Evolutionary conservation across 2,888 invertebrate genomes (phyloP).

Genomic region (Sesia apiformis): DNA sequence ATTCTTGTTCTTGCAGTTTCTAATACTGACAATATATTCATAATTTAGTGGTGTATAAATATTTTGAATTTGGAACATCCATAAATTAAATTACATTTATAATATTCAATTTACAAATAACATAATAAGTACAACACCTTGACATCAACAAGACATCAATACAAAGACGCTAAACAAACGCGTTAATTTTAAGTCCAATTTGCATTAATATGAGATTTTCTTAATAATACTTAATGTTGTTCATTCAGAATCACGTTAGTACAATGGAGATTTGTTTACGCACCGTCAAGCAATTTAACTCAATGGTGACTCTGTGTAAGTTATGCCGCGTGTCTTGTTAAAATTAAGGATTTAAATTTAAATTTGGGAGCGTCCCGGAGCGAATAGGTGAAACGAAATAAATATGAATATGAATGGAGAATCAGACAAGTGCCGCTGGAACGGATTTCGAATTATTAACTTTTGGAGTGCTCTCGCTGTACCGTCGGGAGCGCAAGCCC

Average conservation of each 20-base stretch:
- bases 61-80: neutral
- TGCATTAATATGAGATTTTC: slow-evolving; percentile 67
- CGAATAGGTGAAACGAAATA: slow-evolving; percentile 70
- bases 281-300: slow-evolving; percentile 51
- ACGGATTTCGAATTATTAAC: slow-evolving; percentile 69
- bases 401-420: slow-evolving; percentile 74
- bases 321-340: slow-evolving; percentile 56
- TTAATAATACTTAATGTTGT: slow-evolving; percentile 51
- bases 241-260: slow-evolving; percentile 47
- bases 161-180: slow-evolving; percentile 48
- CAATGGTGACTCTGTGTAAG: slow-evolving; percentile 27
- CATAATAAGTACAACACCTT: too few relatives aligned
- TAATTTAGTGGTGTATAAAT: neutral
- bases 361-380: slow-evolving; percentile 50
- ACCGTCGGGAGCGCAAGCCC: slow-evolving; percentile 31
- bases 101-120: too few relatives aligned
- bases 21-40: neutral
- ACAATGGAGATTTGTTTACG: slow-evolving; percentile 61
- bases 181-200: slow-evolving; percentile 45
- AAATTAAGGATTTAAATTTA: slow-evolving; percentile 66
- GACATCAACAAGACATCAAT: slow-evolving; percentile 11
- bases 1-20: slow-evolving; percentile 29
- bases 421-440: slow-evolving; percentile 56
- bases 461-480: slow-evolving; percentile 57
- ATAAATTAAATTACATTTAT: too few relatives aligned